Evolutionary conservation across 2,888 invertebrate genomes (phyloP).

Genomic region (Nymphalis c-album): DNA sequence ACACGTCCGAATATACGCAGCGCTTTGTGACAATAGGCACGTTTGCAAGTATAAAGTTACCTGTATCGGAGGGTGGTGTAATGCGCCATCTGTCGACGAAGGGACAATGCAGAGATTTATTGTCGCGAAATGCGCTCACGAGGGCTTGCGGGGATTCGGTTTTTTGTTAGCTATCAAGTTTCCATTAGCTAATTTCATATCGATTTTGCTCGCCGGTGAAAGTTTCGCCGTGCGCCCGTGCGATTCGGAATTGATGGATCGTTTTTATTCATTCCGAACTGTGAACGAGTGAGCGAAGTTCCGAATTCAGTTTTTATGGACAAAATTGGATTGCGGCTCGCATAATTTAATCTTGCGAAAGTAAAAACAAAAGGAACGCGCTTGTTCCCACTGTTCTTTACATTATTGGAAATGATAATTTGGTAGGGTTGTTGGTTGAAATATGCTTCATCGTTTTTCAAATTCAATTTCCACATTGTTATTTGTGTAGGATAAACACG

Average conservation of each 20-base stretch:
- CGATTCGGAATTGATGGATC: constrained; percentile 73
- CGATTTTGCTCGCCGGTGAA: constrained; percentile 63
- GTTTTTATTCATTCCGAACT: constrained; percentile 70
- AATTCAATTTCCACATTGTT: constrained; percentile 19
- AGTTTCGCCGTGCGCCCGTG: constrained; percentile 55
- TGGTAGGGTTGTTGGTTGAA: constrained; percentile 28
- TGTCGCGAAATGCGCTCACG: constrained; percentile 71
- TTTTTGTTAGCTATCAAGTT: constrained; percentile 79
- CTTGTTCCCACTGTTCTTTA: constrained; percentile 23
- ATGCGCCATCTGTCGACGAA: constrained; percentile 71
- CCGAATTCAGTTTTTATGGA: constrained; percentile 68
- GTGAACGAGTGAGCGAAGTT: constrained; percentile 62
- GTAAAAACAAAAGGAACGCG: constrained; percentile 41
- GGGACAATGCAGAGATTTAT: constrained; percentile 74
- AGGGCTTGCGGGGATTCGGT: constrained; percentile 66
- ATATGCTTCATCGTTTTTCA: constrained; percentile 25
- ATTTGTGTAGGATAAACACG: constrained; percentile 31
- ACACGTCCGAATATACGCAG: constrained; percentile 37
- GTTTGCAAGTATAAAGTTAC: constrained; percentile 65
- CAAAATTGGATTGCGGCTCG: constrained; percentile 52
- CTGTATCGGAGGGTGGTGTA: constrained; percentile 58
- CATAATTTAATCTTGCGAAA: constrained; percentile 54
- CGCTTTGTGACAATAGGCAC: constrained; percentile 44
- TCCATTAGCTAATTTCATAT: constrained; percentile 81
- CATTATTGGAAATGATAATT: constrained; percentile 32